Evolutionary conservation across 2,888 invertebrate species (phyloP).

Genomic region (Sympetrum striolatum): DNA sequence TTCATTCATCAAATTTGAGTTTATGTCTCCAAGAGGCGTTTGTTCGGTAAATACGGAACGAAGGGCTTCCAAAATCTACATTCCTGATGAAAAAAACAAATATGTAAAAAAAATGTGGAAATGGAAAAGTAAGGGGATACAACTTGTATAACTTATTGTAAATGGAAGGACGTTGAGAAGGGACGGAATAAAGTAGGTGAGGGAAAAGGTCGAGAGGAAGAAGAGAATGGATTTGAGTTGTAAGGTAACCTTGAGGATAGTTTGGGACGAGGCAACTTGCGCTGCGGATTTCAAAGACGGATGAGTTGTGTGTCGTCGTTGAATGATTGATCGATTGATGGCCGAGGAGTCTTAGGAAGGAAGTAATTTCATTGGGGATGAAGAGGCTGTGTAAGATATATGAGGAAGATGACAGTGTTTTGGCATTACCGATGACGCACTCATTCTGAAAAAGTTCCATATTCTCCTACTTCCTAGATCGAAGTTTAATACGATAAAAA

Average conservation of each 20-base stretch:
- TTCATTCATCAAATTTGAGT: no score
- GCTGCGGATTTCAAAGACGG: background rate
- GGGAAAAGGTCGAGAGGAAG: background rate
- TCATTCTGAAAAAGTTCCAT: background rate
- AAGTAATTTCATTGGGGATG: conserved; percentile 12
- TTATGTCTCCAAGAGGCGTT: no score
- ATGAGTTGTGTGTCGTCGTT: background rate
- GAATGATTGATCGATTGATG: conserved; percentile 19
- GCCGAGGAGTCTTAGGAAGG: background rate
- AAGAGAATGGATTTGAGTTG: background rate
- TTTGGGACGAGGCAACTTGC: background rate
- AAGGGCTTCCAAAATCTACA: no score
- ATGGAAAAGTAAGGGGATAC: no score
- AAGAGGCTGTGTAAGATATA: conserved; percentile 3
- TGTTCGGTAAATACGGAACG: no score
- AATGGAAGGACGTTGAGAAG: no score
- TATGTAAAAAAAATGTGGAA: no score
- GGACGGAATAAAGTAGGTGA: background rate
- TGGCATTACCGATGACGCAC: background rate
- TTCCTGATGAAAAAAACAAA: no score
- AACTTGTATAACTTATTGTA: no score
- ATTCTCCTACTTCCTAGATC: background rate
- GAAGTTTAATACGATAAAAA: no score
- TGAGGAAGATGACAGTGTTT: background rate
- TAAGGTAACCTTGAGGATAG: background rate